Percentiles rank a stretch among this genome's conserved stretches.
phyloP scores from a whole-genome alignment of 2,797 vertebrate genomes.

The Pangasius larnaudii region DNA sequence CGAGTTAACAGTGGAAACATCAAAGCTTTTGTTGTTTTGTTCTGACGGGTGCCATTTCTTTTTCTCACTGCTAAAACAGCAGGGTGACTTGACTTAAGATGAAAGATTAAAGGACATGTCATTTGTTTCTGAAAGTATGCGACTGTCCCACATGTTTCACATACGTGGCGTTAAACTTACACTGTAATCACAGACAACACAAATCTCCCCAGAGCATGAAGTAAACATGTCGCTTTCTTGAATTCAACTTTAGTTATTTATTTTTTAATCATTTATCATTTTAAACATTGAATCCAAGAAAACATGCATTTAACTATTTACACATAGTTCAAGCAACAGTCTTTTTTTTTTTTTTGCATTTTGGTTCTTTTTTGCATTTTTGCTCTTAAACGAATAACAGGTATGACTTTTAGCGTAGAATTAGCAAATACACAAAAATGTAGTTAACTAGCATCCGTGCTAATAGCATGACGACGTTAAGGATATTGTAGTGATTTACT shows the following conservation, averaged over 20 bases:
- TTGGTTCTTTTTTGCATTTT: background rate
- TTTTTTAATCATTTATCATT: too few species aligned
- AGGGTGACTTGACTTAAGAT: constrained; percentile 1
- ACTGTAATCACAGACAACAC: background rate
- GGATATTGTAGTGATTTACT: background rate
- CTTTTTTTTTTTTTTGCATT: too few species aligned
- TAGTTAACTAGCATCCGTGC: background rate
- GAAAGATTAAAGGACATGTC: constrained; percentile 10
- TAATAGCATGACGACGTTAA: background rate
- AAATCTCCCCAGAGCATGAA: background rate
- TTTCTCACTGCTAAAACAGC: background rate
- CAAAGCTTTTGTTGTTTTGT: background rate
- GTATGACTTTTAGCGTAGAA: background rate
- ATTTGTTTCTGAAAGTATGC: constrained; percentile 19
- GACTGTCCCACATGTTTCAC: constrained; percentile 15
- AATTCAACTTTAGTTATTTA: background rate
- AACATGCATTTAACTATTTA: background rate
- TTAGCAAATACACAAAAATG: background rate
- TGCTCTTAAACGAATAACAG: background rate
- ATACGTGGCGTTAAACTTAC: background rate
- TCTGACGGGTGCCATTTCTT: background rate
- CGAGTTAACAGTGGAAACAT: too few species aligned
- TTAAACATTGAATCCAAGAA: background rate
- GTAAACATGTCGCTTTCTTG: background rate
- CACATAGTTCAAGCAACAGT: background rate